Conservation (phyloP, 2,888 invertebrate species). For the Gymnosoma rotundatum region DNA sequence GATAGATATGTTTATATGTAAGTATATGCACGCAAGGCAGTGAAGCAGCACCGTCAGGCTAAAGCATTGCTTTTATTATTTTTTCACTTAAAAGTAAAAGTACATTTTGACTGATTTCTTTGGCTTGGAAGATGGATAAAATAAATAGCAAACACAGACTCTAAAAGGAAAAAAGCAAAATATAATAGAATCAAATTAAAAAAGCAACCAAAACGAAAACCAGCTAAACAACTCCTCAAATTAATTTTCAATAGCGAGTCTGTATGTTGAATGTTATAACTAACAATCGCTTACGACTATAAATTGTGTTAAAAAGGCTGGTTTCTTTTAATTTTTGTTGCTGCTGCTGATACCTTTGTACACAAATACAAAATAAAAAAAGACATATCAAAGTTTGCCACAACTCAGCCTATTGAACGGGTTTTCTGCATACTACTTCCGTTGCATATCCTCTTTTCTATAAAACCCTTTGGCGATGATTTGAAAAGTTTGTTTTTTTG, state of each 20-base stretch:
- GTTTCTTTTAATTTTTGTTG: constrained; percentile 14
- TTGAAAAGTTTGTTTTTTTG: not conserved
- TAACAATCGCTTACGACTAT: not conserved
- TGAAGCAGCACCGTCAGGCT: constrained; percentile 72
- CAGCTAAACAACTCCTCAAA: constrained; percentile 67
- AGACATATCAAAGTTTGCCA: constrained; percentile 13
- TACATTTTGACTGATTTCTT: constrained; percentile 81
- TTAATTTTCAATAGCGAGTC: constrained; percentile 45
- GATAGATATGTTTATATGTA: not conserved
- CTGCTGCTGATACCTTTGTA: constrained; percentile 11
- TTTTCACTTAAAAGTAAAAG: constrained; percentile 78
- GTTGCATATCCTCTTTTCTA: constrained; percentile 14
- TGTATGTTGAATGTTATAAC: constrained; percentile 29
- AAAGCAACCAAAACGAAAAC: constrained; percentile 43
- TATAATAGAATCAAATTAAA: constrained; percentile 49
- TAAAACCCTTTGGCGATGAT: constrained; percentile 24
- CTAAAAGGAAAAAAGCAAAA: constrained; percentile 39
- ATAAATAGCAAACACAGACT: constrained; percentile 25
- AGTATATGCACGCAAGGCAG: constrained; percentile 62
- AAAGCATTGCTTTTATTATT: constrained; percentile 60
- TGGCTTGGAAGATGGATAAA: constrained; percentile 64
- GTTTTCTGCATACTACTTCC: not conserved
- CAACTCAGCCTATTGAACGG: constrained; percentile 18
- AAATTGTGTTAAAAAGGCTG: constrained; percentile 37
- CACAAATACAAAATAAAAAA: constrained; percentile 26